Percentiles rank a stretch among this genome's conserved stretches.
Conservation (phyloP, 2,113 vertebrate species). For the Neofelis nebulosa region DNA sequence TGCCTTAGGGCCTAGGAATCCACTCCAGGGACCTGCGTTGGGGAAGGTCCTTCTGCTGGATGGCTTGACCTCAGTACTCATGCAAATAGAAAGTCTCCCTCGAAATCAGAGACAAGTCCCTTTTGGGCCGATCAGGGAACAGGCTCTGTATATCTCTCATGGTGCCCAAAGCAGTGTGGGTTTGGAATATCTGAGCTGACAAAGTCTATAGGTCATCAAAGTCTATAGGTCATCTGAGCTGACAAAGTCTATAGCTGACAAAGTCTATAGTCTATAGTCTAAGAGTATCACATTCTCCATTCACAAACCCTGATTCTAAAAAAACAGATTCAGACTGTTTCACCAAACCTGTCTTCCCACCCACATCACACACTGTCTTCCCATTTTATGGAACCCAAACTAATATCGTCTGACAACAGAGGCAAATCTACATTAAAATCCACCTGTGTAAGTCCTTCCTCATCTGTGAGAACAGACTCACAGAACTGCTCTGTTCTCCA, state of each 20-base stretch:
- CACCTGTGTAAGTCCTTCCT: not conserved
- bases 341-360: not conserved
- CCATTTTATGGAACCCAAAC: not conserved
- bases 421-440: not conserved
- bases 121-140: not conserved
- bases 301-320: not conserved
- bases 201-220: not conserved
- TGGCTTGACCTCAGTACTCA: not conserved
- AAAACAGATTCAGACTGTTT: not conserved
- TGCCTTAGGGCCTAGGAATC: not conserved
- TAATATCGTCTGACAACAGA: not conserved
- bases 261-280: not conserved
- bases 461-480: no score
- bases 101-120: not conserved
- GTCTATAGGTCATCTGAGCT: not conserved
- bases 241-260: not conserved
- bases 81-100: not conserved
- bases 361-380: not conserved
- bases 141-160: not conserved
- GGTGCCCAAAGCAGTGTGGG: not conserved
- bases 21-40: not conserved
- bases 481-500: not conserved
- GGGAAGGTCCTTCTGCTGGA: not conserved
- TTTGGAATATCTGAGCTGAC: not conserved
- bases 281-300: no score